Evolutionary conservation across 2,797 vertebrate genomes (phyloP).

Genomic region (Microchirus variegatus): DNA sequence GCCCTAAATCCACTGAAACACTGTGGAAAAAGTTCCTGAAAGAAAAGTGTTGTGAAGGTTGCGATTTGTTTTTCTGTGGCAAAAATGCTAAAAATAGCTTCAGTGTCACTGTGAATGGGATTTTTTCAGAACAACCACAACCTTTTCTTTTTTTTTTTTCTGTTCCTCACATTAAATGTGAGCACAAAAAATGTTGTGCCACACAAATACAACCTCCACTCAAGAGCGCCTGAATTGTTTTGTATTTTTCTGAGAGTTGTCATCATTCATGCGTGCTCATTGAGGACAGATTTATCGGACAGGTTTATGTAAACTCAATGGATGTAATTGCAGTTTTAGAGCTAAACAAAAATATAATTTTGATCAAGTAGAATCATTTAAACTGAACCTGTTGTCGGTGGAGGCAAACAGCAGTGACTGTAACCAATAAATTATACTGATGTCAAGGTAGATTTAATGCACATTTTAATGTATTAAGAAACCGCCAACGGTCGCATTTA

Average conservation of each 20-base stretch:
- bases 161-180: not conserved
- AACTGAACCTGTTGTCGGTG: constrained; percentile 3
- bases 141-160: constrained; percentile 9
- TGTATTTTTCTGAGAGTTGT: constrained; percentile 19
- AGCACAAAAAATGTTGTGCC: too few species aligned
- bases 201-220: constrained; percentile 1
- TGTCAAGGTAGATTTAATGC: constrained; percentile 28
- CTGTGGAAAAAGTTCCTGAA: not conserved
- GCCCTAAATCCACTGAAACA: constrained; percentile 41
- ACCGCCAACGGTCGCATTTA: constrained; percentile 1
- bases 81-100: constrained; percentile 7
- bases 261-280: constrained; percentile 16
- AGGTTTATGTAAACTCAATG: constrained; percentile 36
- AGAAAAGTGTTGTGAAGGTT: constrained; percentile 9
- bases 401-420: not conserved
- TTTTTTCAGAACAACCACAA: not conserved
- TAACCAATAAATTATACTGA: constrained; percentile 8
- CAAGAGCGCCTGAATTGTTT: constrained; percentile 7
- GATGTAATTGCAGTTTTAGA: constrained; percentile 10
- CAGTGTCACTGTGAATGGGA: not conserved
- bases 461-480: constrained; percentile 1
- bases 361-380: constrained; percentile 12
- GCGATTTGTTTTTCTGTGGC: not conserved
- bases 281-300: constrained; percentile 20
- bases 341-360: constrained; percentile 12